A percentile compares a stretch with the other conserved stretches of the same genome.
Conservation (phyloP, 2,888 invertebrate species). For the Metallyticus violacea region DNA sequence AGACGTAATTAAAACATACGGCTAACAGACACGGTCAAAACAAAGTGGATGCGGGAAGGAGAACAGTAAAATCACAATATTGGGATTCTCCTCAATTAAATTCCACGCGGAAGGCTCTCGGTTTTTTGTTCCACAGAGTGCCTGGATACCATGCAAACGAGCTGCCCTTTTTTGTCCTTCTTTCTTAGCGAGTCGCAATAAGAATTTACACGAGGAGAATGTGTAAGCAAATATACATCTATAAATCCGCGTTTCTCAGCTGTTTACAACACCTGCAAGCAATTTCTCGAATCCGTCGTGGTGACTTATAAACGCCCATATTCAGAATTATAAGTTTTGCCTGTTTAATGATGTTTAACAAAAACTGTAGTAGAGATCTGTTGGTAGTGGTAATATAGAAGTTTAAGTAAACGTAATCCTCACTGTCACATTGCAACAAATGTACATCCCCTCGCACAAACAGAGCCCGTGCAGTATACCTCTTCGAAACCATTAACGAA, state of each 20-base stretch:
- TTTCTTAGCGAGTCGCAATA: background rate
- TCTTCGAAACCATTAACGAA: too few species aligned
- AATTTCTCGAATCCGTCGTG: background rate
- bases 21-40: background rate
- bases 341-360: too few species aligned
- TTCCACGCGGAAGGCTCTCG: background rate
- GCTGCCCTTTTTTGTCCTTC: background rate
- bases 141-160: background rate
- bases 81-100: background rate
- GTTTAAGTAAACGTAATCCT: too few species aligned
- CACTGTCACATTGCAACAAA: too few species aligned
- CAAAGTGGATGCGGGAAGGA: background rate
- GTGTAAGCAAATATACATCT: background rate
- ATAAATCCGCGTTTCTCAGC: background rate
- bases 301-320: too few species aligned
- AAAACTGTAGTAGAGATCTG: too few species aligned
- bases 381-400: too few species aligned
- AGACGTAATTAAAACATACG: background rate
- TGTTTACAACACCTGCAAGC: background rate
- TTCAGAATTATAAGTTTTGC: too few species aligned
- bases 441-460: too few species aligned
- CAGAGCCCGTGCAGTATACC: too few species aligned
- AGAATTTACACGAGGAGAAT: background rate
- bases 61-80: background rate
- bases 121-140: background rate